These are phyloP conservation scores for Philaethria dido DNA, from an alignment of 2,888 invertebrate genomes.

Conservation along the genomic window DNA sequence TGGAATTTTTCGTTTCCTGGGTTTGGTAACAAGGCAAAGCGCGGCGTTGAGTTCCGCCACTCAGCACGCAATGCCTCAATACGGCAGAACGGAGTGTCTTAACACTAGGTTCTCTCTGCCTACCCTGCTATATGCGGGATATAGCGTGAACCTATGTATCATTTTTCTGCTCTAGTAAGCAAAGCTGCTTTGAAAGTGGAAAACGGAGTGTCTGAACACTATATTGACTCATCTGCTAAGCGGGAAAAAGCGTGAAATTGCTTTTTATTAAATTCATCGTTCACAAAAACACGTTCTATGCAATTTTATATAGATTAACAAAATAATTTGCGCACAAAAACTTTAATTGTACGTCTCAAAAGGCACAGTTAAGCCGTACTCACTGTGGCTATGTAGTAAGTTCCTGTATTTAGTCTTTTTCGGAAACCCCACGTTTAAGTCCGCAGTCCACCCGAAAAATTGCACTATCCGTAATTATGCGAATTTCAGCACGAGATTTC, in stretches of 20 bases:
- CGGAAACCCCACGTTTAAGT: constrained; percentile 54
- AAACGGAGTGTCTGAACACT: too few relatives aligned
- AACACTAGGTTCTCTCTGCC: neutral
- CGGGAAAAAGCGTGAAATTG: neutral
- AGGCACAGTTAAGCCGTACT: constrained; percentile 2
- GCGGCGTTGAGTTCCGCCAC: too few relatives aligned
- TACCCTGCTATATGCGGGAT: too few relatives aligned
- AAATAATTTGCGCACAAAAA: constrained; percentile 12
- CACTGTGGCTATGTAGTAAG: constrained; percentile 6
- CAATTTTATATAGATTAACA: neutral
- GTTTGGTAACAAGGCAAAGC: too few relatives aligned
- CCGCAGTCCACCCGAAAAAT: constrained; percentile 57
- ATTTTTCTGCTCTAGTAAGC: too few relatives aligned
- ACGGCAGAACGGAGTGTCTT: too few relatives aligned
- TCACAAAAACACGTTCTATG: neutral
- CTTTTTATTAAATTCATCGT: too few relatives aligned
- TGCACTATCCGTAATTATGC: constrained; percentile 69
- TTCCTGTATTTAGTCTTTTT: constrained; percentile 42
- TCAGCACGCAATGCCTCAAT: too few relatives aligned
- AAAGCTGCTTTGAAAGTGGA: too few relatives aligned
- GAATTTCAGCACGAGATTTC: constrained; percentile 43
- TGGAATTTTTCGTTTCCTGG: too few relatives aligned
- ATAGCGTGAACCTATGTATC: too few relatives aligned
- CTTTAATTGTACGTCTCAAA: constrained; percentile 23
- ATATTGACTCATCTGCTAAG: neutral